Base-by-base conservation (phyloP, 1,140 invertebrate species). In the Cydia strobilella region DNA sequence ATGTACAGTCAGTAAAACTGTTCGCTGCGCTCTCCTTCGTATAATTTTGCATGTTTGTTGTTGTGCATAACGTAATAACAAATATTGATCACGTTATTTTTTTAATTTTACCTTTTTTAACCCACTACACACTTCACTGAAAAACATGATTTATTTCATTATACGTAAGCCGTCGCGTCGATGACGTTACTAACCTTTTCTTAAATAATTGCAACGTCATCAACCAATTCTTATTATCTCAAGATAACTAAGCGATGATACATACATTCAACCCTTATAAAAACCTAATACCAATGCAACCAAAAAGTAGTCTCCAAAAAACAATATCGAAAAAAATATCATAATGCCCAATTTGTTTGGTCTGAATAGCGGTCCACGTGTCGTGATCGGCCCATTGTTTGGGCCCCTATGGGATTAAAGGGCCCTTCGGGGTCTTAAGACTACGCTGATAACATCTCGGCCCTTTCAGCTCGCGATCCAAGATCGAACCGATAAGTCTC, bases 331-430 rank as follows among this genome's bases (percentile, higher is more conserved):
- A 80, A 72, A 75, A 75, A 66, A 62, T 74, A 74, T 81, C 76
- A 84, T 80, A 82, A 85, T 82, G 78, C 83, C 82, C 83, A 90
- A 88, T 88, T 90, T 87, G 83, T 83, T 79, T 75, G 73, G 73
- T 39, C 74, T 82, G 84, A 83, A 84, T 86, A 82, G 80, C 71
- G 35, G 78, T 80, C 82, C 87, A 90, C 84, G 86, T 89, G 89
- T 86, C 82, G 74, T 76, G 76, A 73, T 83, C 62, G 69, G 62
- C 25, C 83, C 65, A 84, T 89, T 90, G 85, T 89, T 79, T 80
- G 77, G 76, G 35, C 81, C 82, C 82, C 76, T 86, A 86, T 79
- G 75, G 84, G 84, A 86, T 85, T 85, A 83, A 75, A 77, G 48
- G 48, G 51, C 35, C 81, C 73, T 23, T 31, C 42, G 15, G 72